Base-by-base conservation (phyloP, 1,140 invertebrate genomes). In the Glossosoma conforme region DNA sequence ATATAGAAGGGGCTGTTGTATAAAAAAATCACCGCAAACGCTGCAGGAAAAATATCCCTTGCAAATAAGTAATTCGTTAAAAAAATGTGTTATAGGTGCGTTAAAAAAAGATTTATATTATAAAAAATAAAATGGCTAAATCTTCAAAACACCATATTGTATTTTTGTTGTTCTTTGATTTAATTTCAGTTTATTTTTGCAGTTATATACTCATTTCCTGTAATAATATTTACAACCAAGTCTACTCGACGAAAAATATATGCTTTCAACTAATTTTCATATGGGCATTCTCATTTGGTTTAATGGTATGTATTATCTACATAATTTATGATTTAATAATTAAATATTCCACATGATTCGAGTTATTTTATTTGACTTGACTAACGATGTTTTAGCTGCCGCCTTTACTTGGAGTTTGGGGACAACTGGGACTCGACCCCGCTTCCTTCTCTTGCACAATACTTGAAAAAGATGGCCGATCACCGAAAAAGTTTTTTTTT, bases 391-490 rank as follows among this genome's bases (percentile, higher is more conserved):
- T 85, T 41, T 63, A 92, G 76, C 64, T 89, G 2, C 87, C 87
- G 15, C 87, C 90, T 0, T 68, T 91, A 20, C 60, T 89, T 2
- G 87, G 82, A n/a, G 66, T 88, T 2, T 93, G 90, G 89, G 90
- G 89, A 2, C 78, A 77, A 45, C 71, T 93, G 52, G 90, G 89
- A 0, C 69, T 91, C 5, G 84, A 92, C 53, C 67, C 76, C 5
- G 70, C 77, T 2, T 89, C 86, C 1, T 92, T 91, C 65, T 91
- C 88, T 0, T 93, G 90, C 67, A 93, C 89, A 1, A 91, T 93
- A 44, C 71, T 92, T 3, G 79, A 81, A 53, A 87, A 87, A 61
- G 75, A 89, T 54, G 79, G 74, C 17, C 72, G 66, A 22, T 92
- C 89, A 4, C 90, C 91, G 1, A 93, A 93, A 70, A 91, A 91